Evolutionary conservation across 2,888 invertebrate genomes (phyloP).

Genomic region (Stictocephala bisonia): DNA sequence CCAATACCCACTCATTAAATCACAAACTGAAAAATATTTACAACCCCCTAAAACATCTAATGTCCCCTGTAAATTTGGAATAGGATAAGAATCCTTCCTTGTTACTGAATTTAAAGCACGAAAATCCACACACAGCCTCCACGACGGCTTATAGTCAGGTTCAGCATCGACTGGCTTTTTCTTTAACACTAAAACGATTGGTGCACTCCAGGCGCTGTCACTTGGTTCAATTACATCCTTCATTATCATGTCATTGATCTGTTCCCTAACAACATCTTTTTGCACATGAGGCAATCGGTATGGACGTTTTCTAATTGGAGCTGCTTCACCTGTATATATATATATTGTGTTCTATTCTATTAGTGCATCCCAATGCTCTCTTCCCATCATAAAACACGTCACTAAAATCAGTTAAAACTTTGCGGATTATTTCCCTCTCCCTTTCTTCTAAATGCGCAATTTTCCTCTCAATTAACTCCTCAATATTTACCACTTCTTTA

Average conservation of each 20-base stretch:
- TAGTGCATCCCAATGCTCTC: not conserved
- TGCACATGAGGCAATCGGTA: conserved; percentile 27
- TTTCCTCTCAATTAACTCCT: conserved; percentile 20
- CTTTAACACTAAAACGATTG: conserved; percentile 25
- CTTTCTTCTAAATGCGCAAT: not conserved
- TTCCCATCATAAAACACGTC: conserved; percentile 26
- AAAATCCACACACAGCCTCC: conserved; percentile 31
- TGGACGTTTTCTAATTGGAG: conserved; percentile 13
- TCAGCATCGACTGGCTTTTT: conserved; percentile 6
- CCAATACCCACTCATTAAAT: conserved; percentile 18
- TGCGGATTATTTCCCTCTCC: not conserved
- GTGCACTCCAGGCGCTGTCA: conserved; percentile 20
- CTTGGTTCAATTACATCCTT: conserved; percentile 27
- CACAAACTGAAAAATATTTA: conserved; percentile 10
- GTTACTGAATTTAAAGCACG: conserved; percentile 14
- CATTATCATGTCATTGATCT: conserved; percentile 5
- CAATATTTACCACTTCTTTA: not conserved
- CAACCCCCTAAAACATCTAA: conserved; percentile 8
- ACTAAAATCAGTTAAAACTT: conserved; percentile 18
- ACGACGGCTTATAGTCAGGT: not conserved
- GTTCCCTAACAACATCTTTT: conserved; percentile 10
- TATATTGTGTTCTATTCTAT: conserved; percentile 25
- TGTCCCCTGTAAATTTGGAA: not conserved
- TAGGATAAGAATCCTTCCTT: conserved; percentile 19
- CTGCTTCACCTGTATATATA: conserved; percentile 27